These are phyloP conservation scores for Coptotermes formosanus DNA, from an alignment of 1,140 invertebrate genomes.

Conservation along the genomic window DNA sequence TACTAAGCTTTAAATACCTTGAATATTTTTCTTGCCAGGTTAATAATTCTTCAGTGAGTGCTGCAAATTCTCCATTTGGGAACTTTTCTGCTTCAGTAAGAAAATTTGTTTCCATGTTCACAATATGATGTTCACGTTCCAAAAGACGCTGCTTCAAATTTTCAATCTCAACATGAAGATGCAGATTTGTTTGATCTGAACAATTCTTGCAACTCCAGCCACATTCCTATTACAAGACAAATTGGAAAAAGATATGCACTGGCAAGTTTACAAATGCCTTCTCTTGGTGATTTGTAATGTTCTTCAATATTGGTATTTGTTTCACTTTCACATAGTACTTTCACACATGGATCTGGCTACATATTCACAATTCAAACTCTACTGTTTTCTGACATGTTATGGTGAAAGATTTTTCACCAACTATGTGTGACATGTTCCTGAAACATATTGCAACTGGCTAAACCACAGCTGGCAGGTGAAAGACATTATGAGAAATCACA, in stretches of 20 bases:
- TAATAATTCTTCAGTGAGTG: slow-evolving; percentile 78
- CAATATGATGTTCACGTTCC: slow-evolving; percentile 79
- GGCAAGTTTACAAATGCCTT: no score
- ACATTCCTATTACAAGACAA: slow-evolving; percentile 52
- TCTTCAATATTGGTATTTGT: no score
- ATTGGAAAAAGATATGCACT: slow-evolving; percentile 33
- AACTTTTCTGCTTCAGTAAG: slow-evolving; percentile 74
- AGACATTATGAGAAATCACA: no score
- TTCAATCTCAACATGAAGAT: slow-evolving; percentile 84
- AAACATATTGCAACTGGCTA: no score
- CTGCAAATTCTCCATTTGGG: slow-evolving; percentile 68
- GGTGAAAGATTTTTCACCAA: no score
- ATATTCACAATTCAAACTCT: no score
- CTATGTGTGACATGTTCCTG: no score
- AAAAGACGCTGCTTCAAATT: slow-evolving; percentile 75
- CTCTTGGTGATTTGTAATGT: no score
- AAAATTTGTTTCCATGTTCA: slow-evolving; percentile 82
- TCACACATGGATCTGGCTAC: no score
- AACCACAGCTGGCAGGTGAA: no score
- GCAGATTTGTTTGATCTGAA: slow-evolving; percentile 57
- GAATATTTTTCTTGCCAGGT: slow-evolving; percentile 92
- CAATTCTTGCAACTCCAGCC: slow-evolving; percentile 56
- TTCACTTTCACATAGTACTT: no score
- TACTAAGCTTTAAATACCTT: slow-evolving; percentile 52
- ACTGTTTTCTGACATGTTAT: no score